phyloP scores from a whole-genome alignment of 2,797 vertebrate genomes.

The Notoglanidium macrostoma region DNA sequence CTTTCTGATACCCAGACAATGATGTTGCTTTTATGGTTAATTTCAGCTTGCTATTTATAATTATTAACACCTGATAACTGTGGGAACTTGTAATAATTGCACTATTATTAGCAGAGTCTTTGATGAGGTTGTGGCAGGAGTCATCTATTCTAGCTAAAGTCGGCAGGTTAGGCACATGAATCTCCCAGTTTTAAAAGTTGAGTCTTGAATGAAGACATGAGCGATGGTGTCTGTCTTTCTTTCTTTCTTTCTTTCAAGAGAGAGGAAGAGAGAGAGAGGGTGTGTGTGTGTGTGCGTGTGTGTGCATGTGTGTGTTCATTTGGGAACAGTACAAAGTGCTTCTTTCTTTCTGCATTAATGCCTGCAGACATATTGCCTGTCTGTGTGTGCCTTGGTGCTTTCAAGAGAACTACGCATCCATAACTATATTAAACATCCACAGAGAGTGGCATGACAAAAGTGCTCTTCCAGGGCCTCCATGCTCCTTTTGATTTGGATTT shows the following conservation, averaged over 20 bases:
- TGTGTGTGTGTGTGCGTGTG: too few species aligned
- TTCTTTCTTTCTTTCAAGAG: too few species aligned
- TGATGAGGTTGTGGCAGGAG: neutral
- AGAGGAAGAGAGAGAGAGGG: neutral
- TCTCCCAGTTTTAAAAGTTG: neutral
- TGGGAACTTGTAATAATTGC: too few species aligned
- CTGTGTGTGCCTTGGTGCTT: conserved; percentile 16
- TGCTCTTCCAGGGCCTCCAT: neutral
- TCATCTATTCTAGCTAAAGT: neutral
- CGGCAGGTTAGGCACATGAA: neutral
- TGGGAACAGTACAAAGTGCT: conserved; percentile 3
- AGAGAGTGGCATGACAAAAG: conserved; percentile 11
- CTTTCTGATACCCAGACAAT: too few species aligned
- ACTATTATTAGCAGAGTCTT: too few species aligned
- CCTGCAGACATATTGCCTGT: conserved; percentile 25
- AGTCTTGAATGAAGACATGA: neutral
- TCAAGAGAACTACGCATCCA: neutral
- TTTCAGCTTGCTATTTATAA: too few species aligned
- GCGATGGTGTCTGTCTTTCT: neutral
- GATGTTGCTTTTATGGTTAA: too few species aligned
- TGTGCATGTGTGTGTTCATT: neutral
- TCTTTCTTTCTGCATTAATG: conserved; percentile 24
- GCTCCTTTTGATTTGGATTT: conserved; percentile 22
- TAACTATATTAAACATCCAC: conserved; percentile 32
- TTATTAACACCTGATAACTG: too few species aligned